Evolutionary conservation across 2,888 invertebrate species (phyloP).

Genomic region (Calameuta idolon): DNA sequence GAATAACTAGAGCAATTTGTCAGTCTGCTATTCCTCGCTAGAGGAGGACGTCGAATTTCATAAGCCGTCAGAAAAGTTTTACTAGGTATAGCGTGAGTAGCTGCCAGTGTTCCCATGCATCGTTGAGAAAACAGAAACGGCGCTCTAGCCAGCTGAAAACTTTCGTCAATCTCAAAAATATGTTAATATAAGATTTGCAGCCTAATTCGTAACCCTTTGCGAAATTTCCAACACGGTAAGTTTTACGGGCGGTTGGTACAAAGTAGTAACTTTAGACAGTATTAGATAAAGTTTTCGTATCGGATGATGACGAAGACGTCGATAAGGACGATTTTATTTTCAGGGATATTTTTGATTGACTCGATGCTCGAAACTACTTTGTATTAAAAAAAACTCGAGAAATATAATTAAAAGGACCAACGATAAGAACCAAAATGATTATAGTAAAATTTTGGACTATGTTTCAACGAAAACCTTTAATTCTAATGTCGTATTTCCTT

Average conservation of each 20-base stretch:
- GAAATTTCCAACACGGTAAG: not conserved
- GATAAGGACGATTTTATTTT: not conserved
- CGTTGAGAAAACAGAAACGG: not conserved
- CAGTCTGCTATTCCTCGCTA: not conserved
- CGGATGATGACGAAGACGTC: not conserved
- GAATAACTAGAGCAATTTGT: not conserved
- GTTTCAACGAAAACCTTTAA: too few relatives aligned
- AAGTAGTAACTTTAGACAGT: not conserved
- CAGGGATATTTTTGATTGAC: not conserved
- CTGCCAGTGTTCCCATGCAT: not conserved
- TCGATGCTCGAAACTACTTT: too few relatives aligned
- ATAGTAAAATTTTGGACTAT: too few relatives aligned
- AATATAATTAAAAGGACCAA: too few relatives aligned
- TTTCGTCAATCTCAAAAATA: not conserved
- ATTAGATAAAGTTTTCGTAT: not conserved
- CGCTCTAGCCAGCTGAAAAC: not conserved
- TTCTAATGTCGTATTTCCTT: too few relatives aligned
- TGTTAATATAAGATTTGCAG: slow-evolving; percentile 4
- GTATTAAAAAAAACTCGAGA: too few relatives aligned
- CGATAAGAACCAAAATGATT: too few relatives aligned
- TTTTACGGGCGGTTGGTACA: not conserved
- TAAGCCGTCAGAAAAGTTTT: not conserved
- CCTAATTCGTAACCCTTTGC: not conserved
- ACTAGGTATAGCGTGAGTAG: not conserved
- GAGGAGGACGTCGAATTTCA: not conserved